Base-by-base conservation (phyloP, 2,888 invertebrate genomes). In the Volucella zonaria region DNA sequence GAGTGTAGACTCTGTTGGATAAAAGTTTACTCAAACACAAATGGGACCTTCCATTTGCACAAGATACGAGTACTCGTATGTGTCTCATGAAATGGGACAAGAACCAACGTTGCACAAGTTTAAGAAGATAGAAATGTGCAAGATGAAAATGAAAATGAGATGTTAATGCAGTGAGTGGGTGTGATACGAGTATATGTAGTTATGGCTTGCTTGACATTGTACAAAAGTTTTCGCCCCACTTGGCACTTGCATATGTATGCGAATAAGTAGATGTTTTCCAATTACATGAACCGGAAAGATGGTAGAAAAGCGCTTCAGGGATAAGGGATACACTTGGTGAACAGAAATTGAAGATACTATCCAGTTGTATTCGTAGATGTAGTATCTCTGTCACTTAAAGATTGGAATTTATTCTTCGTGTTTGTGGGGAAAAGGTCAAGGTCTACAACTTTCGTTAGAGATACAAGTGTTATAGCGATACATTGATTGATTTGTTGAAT, bases 241-340 rank as follows among this genome's bases (percentile, higher is more conserved):
- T 10, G 45, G 9, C 43, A 49, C n/a, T 61, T 15, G 43, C 43
- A 31, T 31, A 45, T 31, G 11, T 45, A n/a, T n/a, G 11, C 56
- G 59, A 42, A 54, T 42, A 70, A 77, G 68, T 61, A 54, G 68
- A 77, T 68, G 68, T 68, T 68, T 76, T 77, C 68, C 77, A 77
- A 77, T 77, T 77, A 77, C 68, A 70, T 70, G 38, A 11, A 64
- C 49, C 18, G 49, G 15, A 49, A 10, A 38, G 18, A 43, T 31
- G 31, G 31, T 14, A 12, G 49, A 38, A 49, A 31, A 62, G 47
- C 47, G 49, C 47, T 62, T 9, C 12, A 43, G 23, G 40, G 40
- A 15, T 31, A 31, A 31, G 6, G 6, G 31, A 31, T 31, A 6
- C 31, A 31, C 6, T 6, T 6, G 31, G 31, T 31, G 31, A 31